Evolutionary conservation across 2,888 invertebrate genomes (phyloP).

Genomic region (Pelosia muscerda): DNA sequence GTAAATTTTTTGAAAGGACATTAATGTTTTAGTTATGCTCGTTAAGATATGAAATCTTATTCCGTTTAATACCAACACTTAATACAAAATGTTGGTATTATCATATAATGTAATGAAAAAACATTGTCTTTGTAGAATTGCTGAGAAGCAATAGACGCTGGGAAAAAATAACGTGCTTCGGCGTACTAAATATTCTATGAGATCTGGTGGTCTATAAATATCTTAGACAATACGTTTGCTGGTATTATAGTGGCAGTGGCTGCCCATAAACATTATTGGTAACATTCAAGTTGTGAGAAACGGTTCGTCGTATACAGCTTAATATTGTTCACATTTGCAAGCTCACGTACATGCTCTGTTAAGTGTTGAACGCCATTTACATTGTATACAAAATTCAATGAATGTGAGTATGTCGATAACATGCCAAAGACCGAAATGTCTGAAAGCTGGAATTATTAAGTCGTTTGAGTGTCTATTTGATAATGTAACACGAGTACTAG

Average conservation of each 20-base stretch:
- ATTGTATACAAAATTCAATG: constrained; percentile 8
- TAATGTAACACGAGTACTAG: constrained; percentile 6
- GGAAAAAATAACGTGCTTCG: constrained; percentile 20
- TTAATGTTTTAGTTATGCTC: not conserved
- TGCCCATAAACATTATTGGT: constrained; percentile 51
- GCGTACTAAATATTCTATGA: not conserved
- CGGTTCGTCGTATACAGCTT: constrained; percentile 27
- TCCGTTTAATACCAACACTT: not conserved
- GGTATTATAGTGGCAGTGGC: constrained; percentile 38
- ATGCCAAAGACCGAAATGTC: constrained; percentile 19
- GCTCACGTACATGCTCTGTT: constrained; percentile 55
- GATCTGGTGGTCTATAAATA: constrained; percentile 16
- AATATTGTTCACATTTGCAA: constrained; percentile 57
- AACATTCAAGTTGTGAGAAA: constrained; percentile 34
- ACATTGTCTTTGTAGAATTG: not conserved
- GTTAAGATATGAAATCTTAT: constrained; percentile 1
- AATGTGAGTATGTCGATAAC: constrained; percentile 12
- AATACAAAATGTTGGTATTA: no score
- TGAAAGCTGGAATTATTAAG: constrained; percentile 26
- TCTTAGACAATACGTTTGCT: constrained; percentile 42
- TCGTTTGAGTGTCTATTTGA: constrained; percentile 18
- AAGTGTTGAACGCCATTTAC: constrained; percentile 52
- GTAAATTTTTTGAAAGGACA: constrained; percentile 30
- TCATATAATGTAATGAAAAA: not conserved
- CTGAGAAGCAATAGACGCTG: not conserved